A percentile compares a stretch with the other conserved stretches of the same genome.
Conservation (phyloP, 2,113 vertebrate species). For the Sakesphorus luctuosus region DNA sequence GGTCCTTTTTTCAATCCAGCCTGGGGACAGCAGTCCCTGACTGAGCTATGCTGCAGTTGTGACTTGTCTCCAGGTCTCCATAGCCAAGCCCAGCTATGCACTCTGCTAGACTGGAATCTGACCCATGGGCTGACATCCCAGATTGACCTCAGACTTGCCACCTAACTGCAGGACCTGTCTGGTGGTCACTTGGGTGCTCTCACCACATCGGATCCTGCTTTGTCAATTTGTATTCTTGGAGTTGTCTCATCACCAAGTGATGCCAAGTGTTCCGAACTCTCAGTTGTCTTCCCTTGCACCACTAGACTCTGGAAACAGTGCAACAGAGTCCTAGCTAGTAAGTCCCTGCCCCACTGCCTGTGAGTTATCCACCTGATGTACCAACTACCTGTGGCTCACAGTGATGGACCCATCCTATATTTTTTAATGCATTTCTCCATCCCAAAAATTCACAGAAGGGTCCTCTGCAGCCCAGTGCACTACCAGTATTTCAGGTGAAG, state of each 20-base stretch:
- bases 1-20: rapidly evolving
- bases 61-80: not conserved
- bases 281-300: rapidly evolving
- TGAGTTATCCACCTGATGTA: not conserved
- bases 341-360: not conserved
- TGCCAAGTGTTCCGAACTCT: not conserved
- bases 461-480: not conserved
- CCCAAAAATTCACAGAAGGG: not conserved
- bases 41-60: not conserved
- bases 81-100: not conserved
- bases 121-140: not conserved
- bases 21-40: not conserved
- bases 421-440: not conserved
- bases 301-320: not conserved
- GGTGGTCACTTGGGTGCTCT: not conserved
- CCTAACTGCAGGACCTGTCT: not conserved
- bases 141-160: not conserved
- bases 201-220: not conserved
- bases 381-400: not conserved
- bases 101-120: not conserved
- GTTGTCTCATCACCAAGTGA: not conserved
- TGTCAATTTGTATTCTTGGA: not conserved
- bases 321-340: not conserved
- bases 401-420: rapidly evolving
- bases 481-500: not conserved